These are phyloP conservation scores for Echinops telfairi DNA, from an alignment of 2,113 vertebrate species.

Conservation along the genomic window DNA sequence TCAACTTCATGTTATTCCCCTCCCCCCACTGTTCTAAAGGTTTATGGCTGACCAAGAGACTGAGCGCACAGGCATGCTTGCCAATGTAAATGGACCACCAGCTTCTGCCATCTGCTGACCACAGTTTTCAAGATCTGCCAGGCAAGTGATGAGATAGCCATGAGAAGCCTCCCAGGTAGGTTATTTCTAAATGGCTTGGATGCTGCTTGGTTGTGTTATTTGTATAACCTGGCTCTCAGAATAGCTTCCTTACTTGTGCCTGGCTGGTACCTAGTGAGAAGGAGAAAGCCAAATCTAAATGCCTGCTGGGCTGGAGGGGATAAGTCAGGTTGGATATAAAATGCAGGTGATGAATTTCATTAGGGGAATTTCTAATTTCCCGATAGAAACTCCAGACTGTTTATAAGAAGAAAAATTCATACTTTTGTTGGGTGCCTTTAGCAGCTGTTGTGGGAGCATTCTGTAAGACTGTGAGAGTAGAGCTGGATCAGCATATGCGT, in stretches of 20 bases:
- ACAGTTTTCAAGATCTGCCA: neutral
- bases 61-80: neutral
- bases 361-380: conserved; percentile 33
- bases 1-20: neutral
- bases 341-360: neutral
- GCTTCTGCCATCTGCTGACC: neutral
- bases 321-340: neutral
- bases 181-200: conserved; percentile 36
- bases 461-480: neutral
- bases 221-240: neutral
- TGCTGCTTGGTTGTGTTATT: neutral
- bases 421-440: neutral
- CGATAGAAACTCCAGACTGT: conserved; percentile 4
- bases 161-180: neutral
- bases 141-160: neutral
- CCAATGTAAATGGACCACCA: neutral
- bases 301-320: neutral
- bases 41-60: conserved; percentile 41
- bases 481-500: neutral
- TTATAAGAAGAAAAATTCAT: neutral
- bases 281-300: neutral
- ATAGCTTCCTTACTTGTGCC: neutral
- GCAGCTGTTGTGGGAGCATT: neutral
- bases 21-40: neutral
- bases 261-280: neutral